These are phyloP conservation scores for Atrina japonica DNA, from an alignment of 2,888 invertebrate genomes.

Conservation along the genomic window DNA sequence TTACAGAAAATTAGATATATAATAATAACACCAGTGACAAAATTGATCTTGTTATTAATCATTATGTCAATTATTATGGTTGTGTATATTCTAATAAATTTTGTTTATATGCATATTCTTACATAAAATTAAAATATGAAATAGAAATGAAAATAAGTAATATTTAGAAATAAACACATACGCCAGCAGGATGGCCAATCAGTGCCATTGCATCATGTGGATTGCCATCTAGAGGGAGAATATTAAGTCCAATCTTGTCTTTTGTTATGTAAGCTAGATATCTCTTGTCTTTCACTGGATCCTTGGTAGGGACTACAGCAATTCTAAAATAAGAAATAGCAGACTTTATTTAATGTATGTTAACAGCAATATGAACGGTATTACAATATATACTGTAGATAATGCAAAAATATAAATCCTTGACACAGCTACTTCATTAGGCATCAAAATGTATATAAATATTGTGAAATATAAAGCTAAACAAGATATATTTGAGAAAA, in stretches of 20 bases:
- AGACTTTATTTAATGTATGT: background rate
- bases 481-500: too few species aligned
- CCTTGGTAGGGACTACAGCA: slow-evolving; percentile 69
- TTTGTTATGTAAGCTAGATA: slow-evolving; percentile 86
- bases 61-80: background rate
- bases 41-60: background rate
- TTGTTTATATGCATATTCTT: too few species aligned
- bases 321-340: slow-evolving; percentile 64
- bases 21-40: background rate
- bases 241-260: slow-evolving; percentile 86
- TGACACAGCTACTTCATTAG: too few species aligned
- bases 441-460: too few species aligned
- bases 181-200: slow-evolving; percentile 86
- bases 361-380: too few species aligned
- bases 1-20: background rate
- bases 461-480: too few species aligned
- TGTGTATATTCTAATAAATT: too few species aligned
- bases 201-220: slow-evolving; percentile 84
- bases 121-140: too few species aligned
- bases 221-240: slow-evolving; percentile 88
- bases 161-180: slow-evolving; percentile 71
- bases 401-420: too few species aligned
- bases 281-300: slow-evolving; percentile 64
- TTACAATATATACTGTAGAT: too few species aligned
- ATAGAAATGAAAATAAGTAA: background rate